A percentile compares a stretch with the other conserved stretches of the same genome.
Conservation (phyloP, 30 jellyfish, hydroid and myxozoan genomes). For the Hydractinia symbiolongicarpus region DNA sequence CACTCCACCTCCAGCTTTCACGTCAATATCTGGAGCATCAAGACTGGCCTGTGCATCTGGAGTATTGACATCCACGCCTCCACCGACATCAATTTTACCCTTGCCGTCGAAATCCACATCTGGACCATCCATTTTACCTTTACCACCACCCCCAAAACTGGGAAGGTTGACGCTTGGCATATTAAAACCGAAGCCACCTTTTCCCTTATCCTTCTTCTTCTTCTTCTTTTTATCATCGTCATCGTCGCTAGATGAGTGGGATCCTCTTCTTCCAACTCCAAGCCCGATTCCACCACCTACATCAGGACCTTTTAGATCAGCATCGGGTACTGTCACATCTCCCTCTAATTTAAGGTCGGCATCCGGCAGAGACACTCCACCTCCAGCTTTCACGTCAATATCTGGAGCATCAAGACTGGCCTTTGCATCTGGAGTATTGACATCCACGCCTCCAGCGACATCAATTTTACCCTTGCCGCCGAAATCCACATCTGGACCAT, state of each 20-base stretch:
- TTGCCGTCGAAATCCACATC: background rate
- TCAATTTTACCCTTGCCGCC: background rate
- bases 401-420: conserved; percentile 20
- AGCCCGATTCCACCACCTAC: conserved; percentile 23
- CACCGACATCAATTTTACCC: too few relatives aligned
- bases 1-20: too few relatives aligned
- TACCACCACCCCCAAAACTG: background rate
- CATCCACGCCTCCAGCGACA: background rate
- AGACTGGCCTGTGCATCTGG: too few relatives aligned
- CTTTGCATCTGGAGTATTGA: conserved; percentile 26
- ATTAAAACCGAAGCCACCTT: background rate
- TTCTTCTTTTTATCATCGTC: background rate
- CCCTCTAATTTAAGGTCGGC: background rate
- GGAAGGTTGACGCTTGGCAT: background rate
- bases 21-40: too few relatives aligned
- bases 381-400: conserved; percentile 17
- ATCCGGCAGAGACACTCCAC: background rate
- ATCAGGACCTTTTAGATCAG: conserved; percentile 25
- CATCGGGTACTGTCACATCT: conserved; percentile 1
- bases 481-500: conserved; percentile 26
- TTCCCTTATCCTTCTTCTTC: conserved; percentile 9
- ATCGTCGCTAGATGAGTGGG: background rate
- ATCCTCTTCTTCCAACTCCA: conserved; percentile 12
- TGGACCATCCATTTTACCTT: background rate
- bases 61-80: too few relatives aligned